Percentiles rank a stretch among this genome's conserved stretches.
These are phyloP conservation scores for Ivindomyrus marchei DNA, from an alignment of 2,113 vertebrate species.

Conservation along the genomic window DNA sequence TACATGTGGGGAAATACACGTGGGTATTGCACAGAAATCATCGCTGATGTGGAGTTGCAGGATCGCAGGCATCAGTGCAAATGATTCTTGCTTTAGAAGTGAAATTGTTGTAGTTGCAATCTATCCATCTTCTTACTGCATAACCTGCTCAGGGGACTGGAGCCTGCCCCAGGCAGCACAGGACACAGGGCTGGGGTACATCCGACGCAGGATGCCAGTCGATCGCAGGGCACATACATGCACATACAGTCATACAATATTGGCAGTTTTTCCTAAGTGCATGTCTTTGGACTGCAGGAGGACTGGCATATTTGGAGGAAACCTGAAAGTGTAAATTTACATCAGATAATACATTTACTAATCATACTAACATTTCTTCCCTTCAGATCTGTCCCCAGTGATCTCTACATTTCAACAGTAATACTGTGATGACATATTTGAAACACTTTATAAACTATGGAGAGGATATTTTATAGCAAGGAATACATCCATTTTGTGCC, in stretches of 20 bases:
- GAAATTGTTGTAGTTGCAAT: background rate
- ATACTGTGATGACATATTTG: background rate
- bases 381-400: background rate
- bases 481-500: background rate
- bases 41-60: background rate
- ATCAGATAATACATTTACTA: background rate
- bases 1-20: background rate
- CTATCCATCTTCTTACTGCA: background rate
- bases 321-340: background rate
- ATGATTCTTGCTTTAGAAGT: background rate
- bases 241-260: background rate
- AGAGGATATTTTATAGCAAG: background rate
- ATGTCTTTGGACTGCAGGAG: background rate
- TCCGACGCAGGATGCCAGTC: background rate
- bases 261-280: background rate
- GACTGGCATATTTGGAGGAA: background rate
- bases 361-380: background rate
- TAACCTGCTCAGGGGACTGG: background rate
- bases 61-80: background rate
- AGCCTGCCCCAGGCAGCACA: background rate
- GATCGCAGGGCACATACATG: background rate
- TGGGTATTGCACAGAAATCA: background rate
- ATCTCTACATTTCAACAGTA: background rate
- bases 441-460: background rate
- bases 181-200: background rate